Conservation (phyloP, 53 echinoderm and acorn worm genomes). For the Astropecten irregularis region DNA sequence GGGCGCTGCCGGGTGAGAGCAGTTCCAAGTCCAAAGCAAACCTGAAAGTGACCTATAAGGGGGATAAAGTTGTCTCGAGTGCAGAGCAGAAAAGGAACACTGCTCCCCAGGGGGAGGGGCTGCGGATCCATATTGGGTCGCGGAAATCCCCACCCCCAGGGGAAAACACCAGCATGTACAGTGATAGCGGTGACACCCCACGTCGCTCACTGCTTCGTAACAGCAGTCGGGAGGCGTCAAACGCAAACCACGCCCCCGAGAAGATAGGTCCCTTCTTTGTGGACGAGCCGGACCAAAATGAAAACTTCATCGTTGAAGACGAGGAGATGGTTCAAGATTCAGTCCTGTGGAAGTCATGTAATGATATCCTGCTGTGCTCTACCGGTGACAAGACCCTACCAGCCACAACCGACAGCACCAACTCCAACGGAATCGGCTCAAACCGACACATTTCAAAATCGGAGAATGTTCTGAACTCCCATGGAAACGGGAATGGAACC, state of each 20-base stretch:
- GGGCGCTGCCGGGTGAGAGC: not conserved
- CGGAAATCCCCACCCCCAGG: slow-evolving; percentile 29
- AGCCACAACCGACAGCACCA: not conserved
- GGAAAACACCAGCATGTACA: not conserved
- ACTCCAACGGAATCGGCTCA: slow-evolving; percentile 26
- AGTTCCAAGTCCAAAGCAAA: slow-evolving; percentile 8
- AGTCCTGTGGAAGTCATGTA: slow-evolving; percentile 48
- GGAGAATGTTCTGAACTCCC: not conserved
- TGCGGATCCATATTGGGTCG: slow-evolving; percentile 31
- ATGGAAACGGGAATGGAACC: not conserved
- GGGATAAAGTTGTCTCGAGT: slow-evolving; percentile 31
- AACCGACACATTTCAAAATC: not conserved
- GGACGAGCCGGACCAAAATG: slow-evolving; percentile 62
- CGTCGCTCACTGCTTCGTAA: slow-evolving; percentile 17
- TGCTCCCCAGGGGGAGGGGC: not conserved
- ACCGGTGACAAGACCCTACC: not conserved
- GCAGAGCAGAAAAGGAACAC: not conserved
- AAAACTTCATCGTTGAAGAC: not conserved
- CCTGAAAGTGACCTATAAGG: slow-evolving; percentile 27
- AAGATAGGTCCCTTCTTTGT: slow-evolving; percentile 86
- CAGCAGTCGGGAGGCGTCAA: slow-evolving; percentile 8
- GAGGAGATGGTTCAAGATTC: slow-evolving; percentile 4
- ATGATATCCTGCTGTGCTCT: slow-evolving; percentile 34
- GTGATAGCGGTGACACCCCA: slow-evolving; percentile 23
- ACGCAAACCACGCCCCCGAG: not conserved